These are phyloP conservation scores for Isurus oxyrinchus DNA, from an alignment of 2,113 vertebrate species.

Conservation along the genomic window DNA sequence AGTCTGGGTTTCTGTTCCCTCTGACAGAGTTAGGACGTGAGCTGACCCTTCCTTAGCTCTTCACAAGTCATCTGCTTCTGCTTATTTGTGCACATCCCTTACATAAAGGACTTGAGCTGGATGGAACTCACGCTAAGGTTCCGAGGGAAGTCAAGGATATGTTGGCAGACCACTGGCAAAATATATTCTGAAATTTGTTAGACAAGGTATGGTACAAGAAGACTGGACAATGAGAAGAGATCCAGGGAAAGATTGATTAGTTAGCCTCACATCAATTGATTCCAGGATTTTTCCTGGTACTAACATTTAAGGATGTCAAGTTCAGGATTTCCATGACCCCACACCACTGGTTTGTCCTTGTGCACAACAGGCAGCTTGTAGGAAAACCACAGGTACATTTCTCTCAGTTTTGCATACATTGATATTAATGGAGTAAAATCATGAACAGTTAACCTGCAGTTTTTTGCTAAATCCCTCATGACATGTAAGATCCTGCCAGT, in stretches of 20 bases:
- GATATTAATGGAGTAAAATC: too few species aligned
- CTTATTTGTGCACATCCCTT: background rate
- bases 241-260: background rate
- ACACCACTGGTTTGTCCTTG: background rate
- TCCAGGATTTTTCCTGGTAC: too few species aligned
- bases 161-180: background rate
- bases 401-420: background rate
- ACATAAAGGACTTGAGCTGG: background rate
- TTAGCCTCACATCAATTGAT: background rate
- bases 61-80: background rate
- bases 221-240: background rate
- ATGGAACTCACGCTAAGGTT: background rate
- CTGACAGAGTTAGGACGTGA: background rate
- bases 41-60: background rate
- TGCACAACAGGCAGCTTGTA: background rate
- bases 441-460: too few species aligned
- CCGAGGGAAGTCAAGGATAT: background rate
- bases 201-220: background rate
- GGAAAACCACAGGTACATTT: background rate
- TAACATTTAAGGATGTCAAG: background rate
- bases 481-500: too few species aligned
- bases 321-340: background rate
- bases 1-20: background rate
- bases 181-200: background rate
- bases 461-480: too few species aligned